These are phyloP conservation scores for Pteromalus puparum DNA, from an alignment of 1,140 invertebrate genomes.

Conservation along the genomic window DNA sequence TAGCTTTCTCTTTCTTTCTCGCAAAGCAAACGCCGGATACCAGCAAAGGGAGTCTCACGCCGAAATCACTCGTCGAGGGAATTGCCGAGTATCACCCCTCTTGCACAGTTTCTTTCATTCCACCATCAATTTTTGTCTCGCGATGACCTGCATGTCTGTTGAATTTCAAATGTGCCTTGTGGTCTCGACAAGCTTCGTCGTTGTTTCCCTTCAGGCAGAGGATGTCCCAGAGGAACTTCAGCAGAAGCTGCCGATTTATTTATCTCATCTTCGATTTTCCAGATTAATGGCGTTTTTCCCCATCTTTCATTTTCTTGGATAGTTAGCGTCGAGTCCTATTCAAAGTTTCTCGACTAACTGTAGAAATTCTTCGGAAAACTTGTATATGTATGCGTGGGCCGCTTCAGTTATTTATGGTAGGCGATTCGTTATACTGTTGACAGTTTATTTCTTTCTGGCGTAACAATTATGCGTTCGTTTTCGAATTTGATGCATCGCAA, in stretches of 20 bases:
- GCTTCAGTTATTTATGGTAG: background rate
- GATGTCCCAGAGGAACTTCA: conserved; percentile 11
- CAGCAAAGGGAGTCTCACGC: background rate
- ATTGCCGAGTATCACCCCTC: background rate
- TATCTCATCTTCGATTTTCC: conserved; percentile 23
- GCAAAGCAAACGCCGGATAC: background rate
- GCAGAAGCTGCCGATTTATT: conserved; percentile 5
- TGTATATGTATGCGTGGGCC: background rate
- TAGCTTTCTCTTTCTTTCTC: background rate
- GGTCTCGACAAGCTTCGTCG: background rate
- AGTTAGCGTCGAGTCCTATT: background rate
- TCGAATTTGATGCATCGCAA: background rate
- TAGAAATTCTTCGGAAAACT: background rate
- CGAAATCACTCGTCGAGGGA: conserved; percentile 34
- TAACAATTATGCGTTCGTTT: too few species aligned
- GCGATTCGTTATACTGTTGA: conserved; percentile 17
- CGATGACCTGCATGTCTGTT: background rate
- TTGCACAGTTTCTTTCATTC: background rate
- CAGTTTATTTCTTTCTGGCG: background rate
- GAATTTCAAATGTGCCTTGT: conserved; percentile 26
- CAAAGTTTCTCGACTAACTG: background rate
- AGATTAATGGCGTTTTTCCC: conserved; percentile 14
- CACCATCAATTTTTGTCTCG: conserved; percentile 7
- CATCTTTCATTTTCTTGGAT: background rate
- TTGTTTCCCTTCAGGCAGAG: background rate